Conservation (phyloP, 2,888 invertebrate genomes). For the Shargacucullia verbasci region DNA sequence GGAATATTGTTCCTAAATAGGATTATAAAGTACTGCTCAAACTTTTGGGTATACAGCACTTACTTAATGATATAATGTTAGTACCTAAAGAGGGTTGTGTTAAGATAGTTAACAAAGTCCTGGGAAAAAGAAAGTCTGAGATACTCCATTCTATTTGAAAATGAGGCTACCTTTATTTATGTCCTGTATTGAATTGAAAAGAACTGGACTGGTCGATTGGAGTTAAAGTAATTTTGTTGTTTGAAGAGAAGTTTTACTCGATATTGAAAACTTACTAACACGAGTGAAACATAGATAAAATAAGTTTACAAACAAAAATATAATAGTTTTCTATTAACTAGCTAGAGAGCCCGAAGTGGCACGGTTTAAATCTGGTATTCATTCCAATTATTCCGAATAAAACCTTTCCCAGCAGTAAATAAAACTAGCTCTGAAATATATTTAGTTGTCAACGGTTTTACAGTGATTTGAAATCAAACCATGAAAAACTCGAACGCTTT, state of each 20-base stretch:
- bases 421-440: not conserved
- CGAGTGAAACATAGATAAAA: no score
- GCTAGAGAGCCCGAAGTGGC: no score
- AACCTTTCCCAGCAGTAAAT: not conserved
- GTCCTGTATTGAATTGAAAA: no score
- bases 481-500: not conserved
- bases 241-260: no score
- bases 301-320: no score
- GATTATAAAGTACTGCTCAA: conserved; percentile 30
- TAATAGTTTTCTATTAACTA: no score
- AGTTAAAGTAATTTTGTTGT: no score
- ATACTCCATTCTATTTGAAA: not conserved
- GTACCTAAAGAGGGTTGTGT: conserved; percentile 8
- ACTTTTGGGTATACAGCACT: conserved; percentile 18
- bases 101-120: conserved; percentile 7
- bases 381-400: not conserved
- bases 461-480: not conserved
- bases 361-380: not conserved
- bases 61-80: conserved; percentile 13
- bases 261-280: no score
- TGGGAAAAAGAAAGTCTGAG: not conserved
- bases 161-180: no score
- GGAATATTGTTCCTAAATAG: conserved; percentile 34
- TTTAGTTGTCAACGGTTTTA: not conserved
- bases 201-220: no score